phyloP scores from a whole-genome alignment of 2,888 invertebrate species.

The Hirtodrosophila alboralis region DNA sequence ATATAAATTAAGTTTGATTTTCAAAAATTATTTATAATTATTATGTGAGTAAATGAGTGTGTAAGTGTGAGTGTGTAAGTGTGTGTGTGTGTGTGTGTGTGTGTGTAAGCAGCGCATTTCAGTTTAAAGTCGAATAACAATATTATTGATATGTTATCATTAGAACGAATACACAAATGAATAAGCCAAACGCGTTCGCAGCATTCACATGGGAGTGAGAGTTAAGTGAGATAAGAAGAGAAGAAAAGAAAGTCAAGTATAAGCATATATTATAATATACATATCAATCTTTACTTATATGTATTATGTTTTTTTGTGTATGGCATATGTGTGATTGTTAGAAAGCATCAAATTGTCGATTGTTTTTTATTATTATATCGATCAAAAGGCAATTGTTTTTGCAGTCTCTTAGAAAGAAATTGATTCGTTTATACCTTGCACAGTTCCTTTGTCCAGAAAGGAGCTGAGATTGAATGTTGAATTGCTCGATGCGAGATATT shows the following conservation, averaged over 20 bases:
- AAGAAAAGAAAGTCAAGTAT: slow-evolving; percentile 40
- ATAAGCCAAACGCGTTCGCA: slow-evolving; percentile 66
- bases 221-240: slow-evolving; percentile 28
- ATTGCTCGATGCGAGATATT: slow-evolving; percentile 99
- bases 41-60: slow-evolving; percentile 20
- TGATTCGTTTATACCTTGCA: slow-evolving; percentile 91
- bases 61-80: slow-evolving; percentile 15
- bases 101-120: slow-evolving; percentile 54
- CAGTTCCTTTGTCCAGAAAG: slow-evolving; percentile 98
- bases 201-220: slow-evolving; percentile 53
- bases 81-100: slow-evolving; percentile 23
- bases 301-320: slow-evolving; percentile 7
- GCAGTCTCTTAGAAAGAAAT: slow-evolving; percentile 3
- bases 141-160: slow-evolving; percentile 49
- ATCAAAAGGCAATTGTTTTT: too few species aligned
- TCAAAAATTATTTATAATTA: slow-evolving; percentile 19
- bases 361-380: slow-evolving; percentile 3
- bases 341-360: slow-evolving; percentile 41
- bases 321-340: slow-evolving; percentile 41
- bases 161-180: slow-evolving; percentile 61
- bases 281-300: slow-evolving; percentile 15
- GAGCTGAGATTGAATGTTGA: slow-evolving; percentile 99
- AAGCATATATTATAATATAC: too few species aligned
- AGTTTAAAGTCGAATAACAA: slow-evolving; percentile 27
- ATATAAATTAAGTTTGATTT: slow-evolving; percentile 21